Evolutionary conservation across 2,113 vertebrate genomes (phyloP), one percentile per base, ranked within the genome.

Genomic region (Sander lucioperca): DNA sequence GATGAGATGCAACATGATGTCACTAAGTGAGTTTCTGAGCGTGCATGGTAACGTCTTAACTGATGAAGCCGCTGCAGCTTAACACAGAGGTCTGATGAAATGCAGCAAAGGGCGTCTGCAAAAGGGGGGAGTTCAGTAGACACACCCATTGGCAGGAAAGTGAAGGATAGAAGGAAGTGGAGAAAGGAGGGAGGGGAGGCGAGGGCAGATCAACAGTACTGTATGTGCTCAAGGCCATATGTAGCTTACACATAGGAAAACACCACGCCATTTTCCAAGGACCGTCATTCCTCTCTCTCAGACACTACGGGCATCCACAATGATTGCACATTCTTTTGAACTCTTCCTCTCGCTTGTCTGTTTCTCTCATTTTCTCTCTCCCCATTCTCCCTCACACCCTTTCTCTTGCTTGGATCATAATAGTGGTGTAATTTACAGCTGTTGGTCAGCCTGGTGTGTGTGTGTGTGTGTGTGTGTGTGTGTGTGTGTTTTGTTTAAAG

Each of bases 351-450:
- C n/a, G 5, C 56, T 25, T 83, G 74, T 74, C 76, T 77, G 68
- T 86, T 88, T 79, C 30, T 58, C 71, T 82, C 61, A 56, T 76
- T 79, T 47, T 83, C 47, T 71, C n/a, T 77, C 58, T 69, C 68
- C 5, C 75, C 5, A 1, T 58, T 58, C 48, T 65, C 69, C 47
- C 53, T 76, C 76, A 76, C 59, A 30, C 58, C 68, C 66, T 54
- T 63, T 21, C 59, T 36, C n/a, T 68, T 7, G 66, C 72, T 9
- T 82, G 39, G 67, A 85, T 81, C 71, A 86, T 84, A 89, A 88
- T 85, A 87, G 77, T 18, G 5, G 79, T 74, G 79, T 87, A 76
- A 87, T 88, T 88, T 89, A 88, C 87, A 89, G 78, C 86, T 87
- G 66, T 89, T 71, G 77, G 77, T 88, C 85, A 82, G 80, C 82